A percentile compares a stretch with the other conserved stretches of the same genome.
Conservation (phyloP, 2,888 invertebrate genomes). For the Xestia ashworthii region DNA sequence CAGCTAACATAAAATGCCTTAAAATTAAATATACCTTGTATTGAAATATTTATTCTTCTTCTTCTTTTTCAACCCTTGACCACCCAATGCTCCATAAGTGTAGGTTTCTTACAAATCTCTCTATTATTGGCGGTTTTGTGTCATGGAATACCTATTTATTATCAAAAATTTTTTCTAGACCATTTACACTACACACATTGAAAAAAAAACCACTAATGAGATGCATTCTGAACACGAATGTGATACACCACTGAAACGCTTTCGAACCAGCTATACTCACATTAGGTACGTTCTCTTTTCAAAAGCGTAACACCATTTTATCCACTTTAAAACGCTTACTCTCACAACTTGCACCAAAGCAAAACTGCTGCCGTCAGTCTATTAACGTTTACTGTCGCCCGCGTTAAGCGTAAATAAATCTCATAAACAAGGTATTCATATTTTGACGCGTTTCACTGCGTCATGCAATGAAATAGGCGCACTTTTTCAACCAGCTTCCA, state of each 20-base stretch:
- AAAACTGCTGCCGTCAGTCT: constrained; percentile 66
- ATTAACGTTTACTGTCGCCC: constrained; percentile 70
- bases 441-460: constrained; percentile 51
- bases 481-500: constrained; percentile 26
- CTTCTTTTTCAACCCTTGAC: no score
- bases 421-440: constrained; percentile 66
- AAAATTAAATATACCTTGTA: no score
- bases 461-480: constrained; percentile 30
- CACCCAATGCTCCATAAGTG: no score
- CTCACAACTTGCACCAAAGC: constrained; percentile 46
- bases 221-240: no score
- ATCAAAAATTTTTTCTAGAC: no score
- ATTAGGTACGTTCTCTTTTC: background rate
- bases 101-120: no score
- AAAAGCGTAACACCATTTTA: background rate
- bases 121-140: no score
- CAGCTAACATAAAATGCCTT: no score
- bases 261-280: background rate
- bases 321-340: constrained; percentile 21
- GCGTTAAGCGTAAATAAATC: constrained; percentile 73
- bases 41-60: no score
- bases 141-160: no score
- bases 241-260: no score
- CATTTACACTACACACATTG: background rate
- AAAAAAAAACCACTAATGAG: background rate